Conservation (phyloP, 2,113 vertebrate species). For the Trochalopteron elliotii region DNA sequence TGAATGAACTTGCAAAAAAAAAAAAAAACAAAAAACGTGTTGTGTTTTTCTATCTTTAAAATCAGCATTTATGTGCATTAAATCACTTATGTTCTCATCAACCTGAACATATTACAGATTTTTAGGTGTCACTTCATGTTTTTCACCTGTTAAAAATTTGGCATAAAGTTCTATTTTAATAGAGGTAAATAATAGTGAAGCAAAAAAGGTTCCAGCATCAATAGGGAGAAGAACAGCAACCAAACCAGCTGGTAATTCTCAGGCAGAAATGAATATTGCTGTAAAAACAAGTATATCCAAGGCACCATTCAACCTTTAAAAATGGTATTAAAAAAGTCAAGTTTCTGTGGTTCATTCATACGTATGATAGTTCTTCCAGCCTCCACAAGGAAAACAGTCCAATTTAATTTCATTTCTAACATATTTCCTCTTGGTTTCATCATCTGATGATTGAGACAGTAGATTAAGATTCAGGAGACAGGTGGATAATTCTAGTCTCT, state of each 20-base stretch:
- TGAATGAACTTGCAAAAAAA: fast-evolving
- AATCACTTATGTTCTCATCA: not conserved
- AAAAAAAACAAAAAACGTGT: fast-evolving
- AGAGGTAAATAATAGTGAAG: not conserved
- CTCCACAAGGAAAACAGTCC: not conserved
- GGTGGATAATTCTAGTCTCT: not conserved
- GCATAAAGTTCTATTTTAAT: not conserved
- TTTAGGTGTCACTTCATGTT: not conserved
- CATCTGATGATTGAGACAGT: not conserved
- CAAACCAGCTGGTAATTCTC: not conserved
- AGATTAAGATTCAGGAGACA: not conserved
- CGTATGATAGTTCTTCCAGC: not conserved
- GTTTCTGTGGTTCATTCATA: not conserved
- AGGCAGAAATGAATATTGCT: not conserved
- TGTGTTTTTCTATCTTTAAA: not conserved
- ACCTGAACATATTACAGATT: not conserved
- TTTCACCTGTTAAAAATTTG: not conserved
- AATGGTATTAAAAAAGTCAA: not conserved
- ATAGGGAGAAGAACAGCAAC: not conserved
- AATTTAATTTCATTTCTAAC: not conserved
- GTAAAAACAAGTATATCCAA: not conserved
- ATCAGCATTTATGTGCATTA: not conserved
- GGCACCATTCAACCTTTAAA: not conserved
- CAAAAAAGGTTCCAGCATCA: not conserved
- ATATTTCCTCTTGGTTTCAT: not conserved